Percentiles rank a stretch among this genome's conserved stretches.
These are phyloP conservation scores for Pleuronectes platessa DNA, from an alignment of 2,113 vertebrate species.

Conservation along the genomic window DNA sequence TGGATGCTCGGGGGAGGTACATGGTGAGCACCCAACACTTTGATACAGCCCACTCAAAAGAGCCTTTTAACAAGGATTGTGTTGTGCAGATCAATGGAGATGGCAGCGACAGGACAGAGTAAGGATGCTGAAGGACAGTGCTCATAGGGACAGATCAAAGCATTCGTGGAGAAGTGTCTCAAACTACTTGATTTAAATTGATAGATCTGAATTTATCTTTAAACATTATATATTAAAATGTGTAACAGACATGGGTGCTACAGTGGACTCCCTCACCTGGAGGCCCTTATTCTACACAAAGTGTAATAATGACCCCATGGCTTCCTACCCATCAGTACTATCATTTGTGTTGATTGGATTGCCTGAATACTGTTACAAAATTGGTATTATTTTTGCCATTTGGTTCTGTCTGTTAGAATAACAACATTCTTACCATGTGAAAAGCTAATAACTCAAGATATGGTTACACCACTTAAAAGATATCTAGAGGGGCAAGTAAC, in stretches of 20 bases:
- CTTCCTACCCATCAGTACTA: constrained; percentile 5
- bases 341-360: constrained; percentile 15
- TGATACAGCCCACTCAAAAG: constrained; percentile 86
- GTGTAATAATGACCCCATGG: neutral
- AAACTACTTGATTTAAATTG: constrained; percentile 31
- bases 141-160: constrained; percentile 4
- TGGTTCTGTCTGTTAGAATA: neutral
- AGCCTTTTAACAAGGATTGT: constrained; percentile 88
- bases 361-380: neutral
- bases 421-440: neutral
- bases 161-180: constrained; percentile 30
- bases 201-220: constrained; percentile 25
- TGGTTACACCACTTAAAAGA: neutral
- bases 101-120: constrained; percentile 80
- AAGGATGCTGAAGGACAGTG: constrained; percentile 18
- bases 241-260: constrained; percentile 27
- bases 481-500: neutral
- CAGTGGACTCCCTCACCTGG: constrained; percentile 2
- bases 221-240: constrained; percentile 25
- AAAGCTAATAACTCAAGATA: neutral
- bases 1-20: constrained; percentile 87
- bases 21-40: constrained; percentile 91
- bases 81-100: constrained; percentile 92
- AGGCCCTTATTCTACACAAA: constrained; percentile 1
- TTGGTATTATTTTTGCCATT: neutral